Conservation (phyloP, 2,888 invertebrate genomes). For the Sinohyriopsis cumingii region DNA sequence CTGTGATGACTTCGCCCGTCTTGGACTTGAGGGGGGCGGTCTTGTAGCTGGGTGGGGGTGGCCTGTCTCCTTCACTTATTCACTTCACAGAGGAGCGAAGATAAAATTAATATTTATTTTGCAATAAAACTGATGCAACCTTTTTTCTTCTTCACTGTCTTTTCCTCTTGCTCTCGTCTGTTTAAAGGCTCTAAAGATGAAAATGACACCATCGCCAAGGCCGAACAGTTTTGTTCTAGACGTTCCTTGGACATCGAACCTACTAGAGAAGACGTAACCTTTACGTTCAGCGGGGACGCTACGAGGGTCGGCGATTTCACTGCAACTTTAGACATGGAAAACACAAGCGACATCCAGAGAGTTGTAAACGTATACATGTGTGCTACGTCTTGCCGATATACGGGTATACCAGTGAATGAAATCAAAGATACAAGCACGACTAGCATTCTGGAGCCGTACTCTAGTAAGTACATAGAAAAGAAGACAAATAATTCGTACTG, state of each 20-base stretch:
- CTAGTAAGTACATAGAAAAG: slow-evolving; percentile 42
- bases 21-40: too few species aligned
- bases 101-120: too few species aligned
- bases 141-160: neutral
- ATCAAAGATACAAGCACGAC: slow-evolving; percentile 49
- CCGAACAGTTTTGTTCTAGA: slow-evolving; percentile 45
- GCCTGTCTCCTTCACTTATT: too few species aligned
- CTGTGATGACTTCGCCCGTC: too few species aligned
- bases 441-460: slow-evolving; percentile 72
- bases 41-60: too few species aligned
- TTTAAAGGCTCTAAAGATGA: slow-evolving; percentile 47
- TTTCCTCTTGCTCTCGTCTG: neutral
- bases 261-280: slow-evolving; percentile 50
- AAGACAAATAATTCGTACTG: neutral
- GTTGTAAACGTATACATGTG: slow-evolving; percentile 55
- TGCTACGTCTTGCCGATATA: slow-evolving; percentile 60
- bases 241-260: slow-evolving; percentile 23
- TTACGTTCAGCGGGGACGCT: slow-evolving; percentile 49
- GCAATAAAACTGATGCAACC: neutral
- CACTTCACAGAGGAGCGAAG: too few species aligned
- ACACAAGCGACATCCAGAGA: slow-evolving; percentile 50
- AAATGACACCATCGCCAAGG: slow-evolving; percentile 39
- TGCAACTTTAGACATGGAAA: slow-evolving; percentile 52
- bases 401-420: slow-evolving; percentile 60
- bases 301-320: slow-evolving; percentile 53